These are phyloP conservation scores for Idaea aversata DNA, from an alignment of 2,888 invertebrate species.

Conservation along the genomic window DNA sequence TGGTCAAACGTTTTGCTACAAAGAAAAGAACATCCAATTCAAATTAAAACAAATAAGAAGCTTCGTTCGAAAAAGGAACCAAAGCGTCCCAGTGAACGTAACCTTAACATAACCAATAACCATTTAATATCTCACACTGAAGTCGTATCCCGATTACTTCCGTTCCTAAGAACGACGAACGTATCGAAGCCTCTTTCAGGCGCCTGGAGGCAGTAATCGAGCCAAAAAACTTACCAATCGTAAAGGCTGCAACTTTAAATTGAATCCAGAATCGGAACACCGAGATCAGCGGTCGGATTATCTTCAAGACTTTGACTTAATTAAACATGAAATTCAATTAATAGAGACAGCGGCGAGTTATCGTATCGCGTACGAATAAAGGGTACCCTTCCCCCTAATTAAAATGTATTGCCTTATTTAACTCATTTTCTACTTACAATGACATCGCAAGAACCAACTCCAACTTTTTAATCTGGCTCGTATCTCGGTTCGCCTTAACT, in stretches of 20 bases:
- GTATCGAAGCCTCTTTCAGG: not conserved
- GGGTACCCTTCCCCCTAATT: constrained; percentile 76
- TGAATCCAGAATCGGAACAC: constrained; percentile 47
- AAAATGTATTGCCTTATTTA: constrained; percentile 81
- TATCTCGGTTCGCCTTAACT: constrained; percentile 64
- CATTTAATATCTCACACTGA: too few relatives aligned
- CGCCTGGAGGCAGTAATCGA: not conserved
- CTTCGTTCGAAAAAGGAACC: too few relatives aligned
- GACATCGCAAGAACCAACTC: constrained; percentile 75
- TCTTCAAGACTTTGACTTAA: constrained; percentile 68
- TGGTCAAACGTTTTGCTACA: too few relatives aligned
- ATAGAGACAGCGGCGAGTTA: constrained; percentile 74
- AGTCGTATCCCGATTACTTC: too few relatives aligned
- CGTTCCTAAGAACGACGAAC: too few relatives aligned
- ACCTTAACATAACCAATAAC: too few relatives aligned
- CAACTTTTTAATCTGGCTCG: constrained; percentile 77
- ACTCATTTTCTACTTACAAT: constrained; percentile 80
- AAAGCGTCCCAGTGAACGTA: too few relatives aligned
- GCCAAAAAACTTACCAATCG: constrained; percentile 46
- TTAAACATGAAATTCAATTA: constrained; percentile 81
- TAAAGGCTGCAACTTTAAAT: constrained; percentile 59
- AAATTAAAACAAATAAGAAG: too few relatives aligned
- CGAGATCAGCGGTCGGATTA: constrained; percentile 66
- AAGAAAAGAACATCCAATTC: too few relatives aligned
- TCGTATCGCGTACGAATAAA: constrained; percentile 70